Base-by-base conservation (phyloP, 1,140 invertebrate species). In the Nebria ingens region DNA sequence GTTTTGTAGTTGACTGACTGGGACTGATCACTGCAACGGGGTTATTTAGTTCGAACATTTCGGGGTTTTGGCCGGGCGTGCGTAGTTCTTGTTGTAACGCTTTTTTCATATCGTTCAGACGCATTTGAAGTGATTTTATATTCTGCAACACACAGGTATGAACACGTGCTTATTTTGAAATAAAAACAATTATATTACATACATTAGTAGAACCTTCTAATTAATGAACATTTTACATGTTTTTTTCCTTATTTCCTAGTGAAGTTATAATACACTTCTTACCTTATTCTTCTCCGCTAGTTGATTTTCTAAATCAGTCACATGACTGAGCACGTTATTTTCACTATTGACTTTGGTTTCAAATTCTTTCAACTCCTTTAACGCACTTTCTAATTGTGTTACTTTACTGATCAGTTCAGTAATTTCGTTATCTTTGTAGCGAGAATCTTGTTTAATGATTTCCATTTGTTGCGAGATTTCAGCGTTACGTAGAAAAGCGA, bases 21-120 rank as follows among this genome's bases (percentile, higher is more conserved):
- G 76, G 76, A 50, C 67, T 74, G 6, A 78, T 64, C 60, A 79
- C 71, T 6, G 77, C 75, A 19, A 64, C 63, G 15, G 62, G 29
- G 63, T 65, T 56, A 17, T 15, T 17, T 20, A 53, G 54, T 22
- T 66, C 65, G 21, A 53, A 53, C 13, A 60, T 53, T 22, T 65
- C 62, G 52, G 45, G 60, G 45, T 59, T 62, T 29, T 54, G 52
- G 21, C 58, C 57, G 12, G 64, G 61, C 34, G 81, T 76, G 63
- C 84, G 84, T 22, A 96, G 69, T 69, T 96, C 91, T 57, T 85
- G 78, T 67, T 94, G 91, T 38, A 96, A 72, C 0, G 90, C 93
- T 69, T 94, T 93, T 67, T 93, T 92, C 77, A 95, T 84, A 67
- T 95, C 91, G 2, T 80, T 78, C 65, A 94, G 71, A 56, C 89